phyloP scores from a whole-genome alignment of 2,113 vertebrate genomes.

The Apodemus speciosus region DNA sequence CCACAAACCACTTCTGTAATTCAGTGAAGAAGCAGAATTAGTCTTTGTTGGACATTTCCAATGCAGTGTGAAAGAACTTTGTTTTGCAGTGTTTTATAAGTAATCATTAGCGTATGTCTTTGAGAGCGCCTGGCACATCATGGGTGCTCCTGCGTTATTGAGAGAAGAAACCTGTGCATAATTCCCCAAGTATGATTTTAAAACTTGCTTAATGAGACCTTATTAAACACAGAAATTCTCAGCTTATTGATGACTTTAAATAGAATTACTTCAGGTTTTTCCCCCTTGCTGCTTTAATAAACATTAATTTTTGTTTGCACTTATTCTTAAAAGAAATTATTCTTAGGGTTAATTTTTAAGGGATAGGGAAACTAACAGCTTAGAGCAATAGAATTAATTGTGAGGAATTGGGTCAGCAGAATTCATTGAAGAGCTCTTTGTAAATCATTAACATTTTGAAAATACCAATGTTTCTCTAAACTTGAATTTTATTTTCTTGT shows the following conservation, averaged over 20 bases:
- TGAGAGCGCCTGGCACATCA: slow-evolving; percentile 49
- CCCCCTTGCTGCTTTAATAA: background rate
- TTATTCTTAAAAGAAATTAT: slow-evolving; percentile 55
- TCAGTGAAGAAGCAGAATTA: slow-evolving; percentile 84
- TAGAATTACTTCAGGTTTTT: slow-evolving; percentile 6
- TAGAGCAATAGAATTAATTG: slow-evolving; percentile 52
- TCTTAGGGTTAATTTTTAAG: slow-evolving; percentile 46
- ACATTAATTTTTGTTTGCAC: slow-evolving; percentile 47
- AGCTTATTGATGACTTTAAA: slow-evolving; percentile 38
- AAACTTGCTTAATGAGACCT: slow-evolving; percentile 34
- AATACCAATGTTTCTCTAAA: slow-evolving; percentile 63
- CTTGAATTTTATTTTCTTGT: slow-evolving; percentile 70
- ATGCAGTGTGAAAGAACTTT: slow-evolving; percentile 71
- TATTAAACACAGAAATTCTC: slow-evolving; percentile 31
- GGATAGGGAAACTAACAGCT: slow-evolving; percentile 15
- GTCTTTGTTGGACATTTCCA: slow-evolving; percentile 75
- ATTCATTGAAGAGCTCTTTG: slow-evolving; percentile 51
- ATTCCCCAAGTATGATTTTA: slow-evolving; percentile 47
- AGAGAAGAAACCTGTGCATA: slow-evolving; percentile 26
- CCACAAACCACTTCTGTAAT: slow-evolving; percentile 83
- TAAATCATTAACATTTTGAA: slow-evolving; percentile 59
- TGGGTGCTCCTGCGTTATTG: slow-evolving; percentile 38
- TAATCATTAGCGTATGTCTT: slow-evolving; percentile 57
- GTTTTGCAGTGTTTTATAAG: slow-evolving; percentile 64
- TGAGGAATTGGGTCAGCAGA: slow-evolving; percentile 50